phyloP scores from a whole-genome alignment of 2,113 vertebrate species.

The Melierax canorus region DNA sequence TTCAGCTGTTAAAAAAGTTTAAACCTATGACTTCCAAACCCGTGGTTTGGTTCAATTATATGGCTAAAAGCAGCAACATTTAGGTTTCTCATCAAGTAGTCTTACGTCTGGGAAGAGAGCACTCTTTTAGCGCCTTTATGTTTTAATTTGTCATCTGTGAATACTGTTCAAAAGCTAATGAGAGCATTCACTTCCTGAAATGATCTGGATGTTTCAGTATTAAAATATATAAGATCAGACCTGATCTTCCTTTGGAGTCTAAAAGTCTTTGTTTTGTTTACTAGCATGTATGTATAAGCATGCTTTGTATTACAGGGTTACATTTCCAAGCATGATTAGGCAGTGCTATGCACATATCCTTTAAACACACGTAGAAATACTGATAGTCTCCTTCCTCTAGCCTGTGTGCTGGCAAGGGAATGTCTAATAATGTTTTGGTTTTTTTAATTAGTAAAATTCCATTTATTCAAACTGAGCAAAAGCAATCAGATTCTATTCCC shows the following conservation, averaged over 20 bases:
- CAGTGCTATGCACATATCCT: neutral
- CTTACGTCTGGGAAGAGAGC: neutral
- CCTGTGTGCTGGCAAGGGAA: neutral
- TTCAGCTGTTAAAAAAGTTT: neutral
- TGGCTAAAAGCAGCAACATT: neutral
- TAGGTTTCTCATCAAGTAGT: neutral
- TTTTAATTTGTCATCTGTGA: slow-evolving; percentile 5
- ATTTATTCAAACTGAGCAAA: neutral
- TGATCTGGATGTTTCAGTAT: neutral
- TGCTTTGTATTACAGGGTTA: neutral
- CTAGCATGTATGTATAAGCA: neutral
- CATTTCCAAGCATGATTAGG: neutral
- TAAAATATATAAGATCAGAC: neutral
- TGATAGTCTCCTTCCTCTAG: neutral
- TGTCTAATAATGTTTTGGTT: neutral
- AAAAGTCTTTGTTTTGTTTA: slow-evolving; percentile 7
- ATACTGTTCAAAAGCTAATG: neutral
- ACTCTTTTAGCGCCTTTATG: neutral
- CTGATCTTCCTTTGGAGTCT: neutral
- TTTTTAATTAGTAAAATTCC: neutral
- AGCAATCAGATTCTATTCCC: neutral
- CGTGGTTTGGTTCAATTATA: neutral
- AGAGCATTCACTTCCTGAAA: neutral
- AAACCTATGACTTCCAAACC: neutral
- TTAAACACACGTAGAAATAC: neutral